These are phyloP conservation scores for Tigriopus californicus DNA, from an alignment of 2,888 invertebrate species.

Conservation along the genomic window DNA sequence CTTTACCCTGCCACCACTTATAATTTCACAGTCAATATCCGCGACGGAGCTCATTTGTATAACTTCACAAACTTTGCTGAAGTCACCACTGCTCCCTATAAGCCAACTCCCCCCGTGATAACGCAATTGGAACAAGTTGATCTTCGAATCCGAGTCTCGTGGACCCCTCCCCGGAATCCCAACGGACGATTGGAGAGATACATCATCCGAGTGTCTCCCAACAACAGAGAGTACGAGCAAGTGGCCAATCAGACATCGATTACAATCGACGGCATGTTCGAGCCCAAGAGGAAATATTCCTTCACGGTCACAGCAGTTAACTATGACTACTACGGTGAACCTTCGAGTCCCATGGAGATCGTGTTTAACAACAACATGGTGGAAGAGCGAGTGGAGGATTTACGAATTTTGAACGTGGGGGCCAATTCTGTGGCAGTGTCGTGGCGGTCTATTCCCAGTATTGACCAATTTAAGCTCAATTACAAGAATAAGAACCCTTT, in stretches of 20 bases:
- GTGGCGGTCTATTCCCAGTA: neutral
- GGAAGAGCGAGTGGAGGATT: neutral
- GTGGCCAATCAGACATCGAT: constrained; percentile 27
- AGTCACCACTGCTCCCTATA: constrained; percentile 24
- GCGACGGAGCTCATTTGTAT: constrained; percentile 38
- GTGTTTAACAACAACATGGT: neutral
- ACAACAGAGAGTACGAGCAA: constrained; percentile 37
- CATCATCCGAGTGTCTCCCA: constrained; percentile 37
- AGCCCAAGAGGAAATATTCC: neutral
- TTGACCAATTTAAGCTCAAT: neutral
- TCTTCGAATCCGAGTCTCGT: constrained; percentile 38
- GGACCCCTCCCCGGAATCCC: constrained; percentile 44
- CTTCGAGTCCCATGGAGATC: neutral
- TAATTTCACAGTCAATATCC: constrained; percentile 56
- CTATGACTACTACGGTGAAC: neutral
- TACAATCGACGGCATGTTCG: neutral
- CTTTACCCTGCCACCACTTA: constrained; percentile 52
- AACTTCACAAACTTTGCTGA: constrained; percentile 38
- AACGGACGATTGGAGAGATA: constrained; percentile 45
- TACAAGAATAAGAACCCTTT: constrained; percentile 1
- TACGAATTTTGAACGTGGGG: neutral
- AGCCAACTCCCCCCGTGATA: constrained; percentile 47
- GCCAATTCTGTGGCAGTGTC: neutral
- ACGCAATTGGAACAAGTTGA: constrained; percentile 39
- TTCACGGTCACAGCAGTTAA: neutral